Conservation (phyloP, 2,113 vertebrate genomes). For the Sula dactylatra region DNA sequence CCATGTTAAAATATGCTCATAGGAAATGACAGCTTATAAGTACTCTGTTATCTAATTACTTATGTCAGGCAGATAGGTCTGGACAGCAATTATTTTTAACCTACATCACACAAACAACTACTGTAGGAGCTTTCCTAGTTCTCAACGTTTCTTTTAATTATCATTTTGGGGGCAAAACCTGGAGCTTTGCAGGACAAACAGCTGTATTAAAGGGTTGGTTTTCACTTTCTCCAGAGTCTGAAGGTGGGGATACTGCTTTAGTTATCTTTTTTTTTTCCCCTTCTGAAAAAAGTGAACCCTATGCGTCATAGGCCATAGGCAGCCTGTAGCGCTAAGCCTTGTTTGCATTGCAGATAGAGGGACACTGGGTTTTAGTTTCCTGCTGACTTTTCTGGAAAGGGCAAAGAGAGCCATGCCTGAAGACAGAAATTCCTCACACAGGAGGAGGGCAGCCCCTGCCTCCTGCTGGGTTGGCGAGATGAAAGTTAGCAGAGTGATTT, state of each 20-base stretch:
- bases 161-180: not conserved
- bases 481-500: not conserved
- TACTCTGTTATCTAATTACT: constrained; percentile 52
- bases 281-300: not conserved
- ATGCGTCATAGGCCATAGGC: rapidly evolving
- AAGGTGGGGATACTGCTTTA: not conserved
- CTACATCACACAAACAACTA: constrained; percentile 8
- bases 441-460: not conserved
- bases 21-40: constrained; percentile 48
- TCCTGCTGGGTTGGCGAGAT: not conserved
- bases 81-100: constrained; percentile 48
- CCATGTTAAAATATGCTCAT: constrained; percentile 54
- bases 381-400: not conserved
- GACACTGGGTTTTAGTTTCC: not conserved
- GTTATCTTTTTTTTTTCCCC: not conserved
- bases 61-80: constrained; percentile 37
- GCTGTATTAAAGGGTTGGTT: not conserved
- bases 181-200: not conserved
- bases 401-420: not conserved
- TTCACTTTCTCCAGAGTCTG: not conserved
- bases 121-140: not conserved
- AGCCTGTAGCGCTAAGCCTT: not conserved
- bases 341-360: not conserved
- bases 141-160: not conserved
- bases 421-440: rapidly evolving